Evolutionary conservation across 2,888 invertebrate species (phyloP).

Genomic region (Tenodera sinensis): DNA sequence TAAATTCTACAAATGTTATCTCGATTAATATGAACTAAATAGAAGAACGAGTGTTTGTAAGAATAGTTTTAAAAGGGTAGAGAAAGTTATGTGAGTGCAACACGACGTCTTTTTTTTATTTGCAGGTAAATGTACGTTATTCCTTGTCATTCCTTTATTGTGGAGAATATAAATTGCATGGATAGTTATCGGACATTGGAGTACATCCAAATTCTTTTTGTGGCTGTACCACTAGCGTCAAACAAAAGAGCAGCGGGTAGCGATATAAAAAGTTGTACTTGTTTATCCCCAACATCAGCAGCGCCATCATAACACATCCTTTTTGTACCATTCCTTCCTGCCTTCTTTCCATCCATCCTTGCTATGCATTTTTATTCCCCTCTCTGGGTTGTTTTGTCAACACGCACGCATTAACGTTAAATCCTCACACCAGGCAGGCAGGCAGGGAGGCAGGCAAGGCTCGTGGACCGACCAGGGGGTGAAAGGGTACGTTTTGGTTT

Average conservation of each 20-base stretch:
- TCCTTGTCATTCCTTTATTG: too few relatives aligned
- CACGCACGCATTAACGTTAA: slow-evolving; percentile 8
- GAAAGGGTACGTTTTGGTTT: not conserved
- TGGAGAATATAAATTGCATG: too few relatives aligned
- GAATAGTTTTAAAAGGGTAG: too few relatives aligned
- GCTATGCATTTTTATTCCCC: not conserved
- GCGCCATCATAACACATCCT: not conserved
- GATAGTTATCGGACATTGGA: too few relatives aligned
- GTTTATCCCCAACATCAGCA: not conserved
- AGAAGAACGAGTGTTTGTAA: too few relatives aligned
- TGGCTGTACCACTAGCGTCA: not conserved
- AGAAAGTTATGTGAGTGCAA: too few relatives aligned
- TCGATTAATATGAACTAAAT: too few relatives aligned
- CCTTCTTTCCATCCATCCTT: not conserved
- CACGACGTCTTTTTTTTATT: too few relatives aligned
- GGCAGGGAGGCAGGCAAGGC: too few relatives aligned
- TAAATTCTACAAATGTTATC: too few relatives aligned
- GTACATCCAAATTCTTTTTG: not conserved
- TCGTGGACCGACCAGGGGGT: too few relatives aligned
- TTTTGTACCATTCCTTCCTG: not conserved
- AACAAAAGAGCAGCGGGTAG: not conserved
- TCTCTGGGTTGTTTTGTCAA: not conserved
- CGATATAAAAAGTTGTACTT: not conserved
- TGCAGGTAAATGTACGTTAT: too few relatives aligned
- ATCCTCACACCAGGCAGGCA: not conserved